Conservation (phyloP, 1,140 invertebrate species). For the Leptoteleia sp. region DNA sequence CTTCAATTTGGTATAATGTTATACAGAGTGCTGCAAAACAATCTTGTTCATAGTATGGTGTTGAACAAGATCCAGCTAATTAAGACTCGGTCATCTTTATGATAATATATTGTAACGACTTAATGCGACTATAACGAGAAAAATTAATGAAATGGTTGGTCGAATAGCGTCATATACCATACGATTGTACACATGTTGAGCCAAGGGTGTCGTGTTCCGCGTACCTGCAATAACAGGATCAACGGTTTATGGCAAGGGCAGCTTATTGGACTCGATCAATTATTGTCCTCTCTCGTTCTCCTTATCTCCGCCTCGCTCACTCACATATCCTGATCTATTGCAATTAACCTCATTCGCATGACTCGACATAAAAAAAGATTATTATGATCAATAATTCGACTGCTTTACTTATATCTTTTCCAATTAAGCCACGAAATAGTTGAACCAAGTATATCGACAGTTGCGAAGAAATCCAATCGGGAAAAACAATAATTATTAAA, state of each 20-base stretch:
- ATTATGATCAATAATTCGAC: conserved; percentile 39
- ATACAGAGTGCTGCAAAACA: conserved; percentile 3
- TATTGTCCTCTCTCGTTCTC: conserved; percentile 62
- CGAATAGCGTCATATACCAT: conserved; percentile 48
- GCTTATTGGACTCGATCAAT: conserved; percentile 67
- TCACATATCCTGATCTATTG: conserved; percentile 64
- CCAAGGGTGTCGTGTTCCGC: conserved; percentile 60
- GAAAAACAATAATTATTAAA: conserved; percentile 41
- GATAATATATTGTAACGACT: conserved; percentile 38
- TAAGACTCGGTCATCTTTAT: conserved; percentile 30
- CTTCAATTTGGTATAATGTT: conserved; percentile 13
- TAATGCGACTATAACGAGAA: conserved; percentile 54
- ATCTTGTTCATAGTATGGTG: too few species aligned
- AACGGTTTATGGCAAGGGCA: conserved; percentile 66
- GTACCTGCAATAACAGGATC: conserved; percentile 67
- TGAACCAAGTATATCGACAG: not conserved
- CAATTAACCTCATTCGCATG: conserved; percentile 59
- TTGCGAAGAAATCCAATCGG: too few species aligned
- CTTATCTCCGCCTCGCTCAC: conserved; percentile 59
- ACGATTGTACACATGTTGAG: conserved; percentile 60
- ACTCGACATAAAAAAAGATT: conserved; percentile 27
- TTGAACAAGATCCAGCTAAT: conserved; percentile 35
- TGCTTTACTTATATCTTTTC: conserved; percentile 10
- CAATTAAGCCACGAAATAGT: conserved; percentile 25
- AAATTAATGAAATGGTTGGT: conserved; percentile 56